A percentile compares a stretch with the other conserved stretches of the same genome.
These are phyloP conservation scores for Oscheius myriophilus DNA, from an alignment of 2,888 invertebrate species.

Conservation along the genomic window DNA sequence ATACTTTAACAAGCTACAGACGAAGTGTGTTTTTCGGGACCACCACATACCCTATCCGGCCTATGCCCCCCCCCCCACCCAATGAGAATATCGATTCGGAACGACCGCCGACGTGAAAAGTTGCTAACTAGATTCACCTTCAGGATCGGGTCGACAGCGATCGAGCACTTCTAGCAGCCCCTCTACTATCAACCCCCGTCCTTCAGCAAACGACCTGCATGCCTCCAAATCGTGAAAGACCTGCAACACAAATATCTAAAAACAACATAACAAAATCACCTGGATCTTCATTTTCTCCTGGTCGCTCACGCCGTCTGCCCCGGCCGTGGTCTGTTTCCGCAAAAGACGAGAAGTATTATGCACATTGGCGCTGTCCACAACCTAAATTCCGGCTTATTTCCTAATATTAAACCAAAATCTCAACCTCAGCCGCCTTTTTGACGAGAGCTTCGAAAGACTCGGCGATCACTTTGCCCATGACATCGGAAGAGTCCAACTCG, in stretches of 20 bases:
- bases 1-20: too few relatives aligned
- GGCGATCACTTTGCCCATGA: slow-evolving; percentile 25
- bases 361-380: slow-evolving; percentile 63
- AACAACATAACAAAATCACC: slow-evolving; percentile 27
- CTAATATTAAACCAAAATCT: not conserved
- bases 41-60: too few relatives aligned
- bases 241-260: not conserved
- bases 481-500: slow-evolving; percentile 28
- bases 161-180: slow-evolving; percentile 4
- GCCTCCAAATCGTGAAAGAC: slow-evolving; percentile 20
- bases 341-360: slow-evolving; percentile 53
- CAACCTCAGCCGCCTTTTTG: slow-evolving; percentile 40
- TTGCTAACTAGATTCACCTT: not conserved
- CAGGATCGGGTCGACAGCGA: slow-evolving; percentile 5
- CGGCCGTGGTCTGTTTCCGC: slow-evolving; percentile 14
- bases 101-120: not conserved
- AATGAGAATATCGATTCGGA: too few relatives aligned
- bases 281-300: slow-evolving; percentile 66
- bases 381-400: slow-evolving; percentile 34
- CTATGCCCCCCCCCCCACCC: too few relatives aligned
- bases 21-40: too few relatives aligned
- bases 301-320: slow-evolving; percentile 52
- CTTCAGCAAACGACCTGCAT: not conserved
- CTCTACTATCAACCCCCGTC: not conserved
- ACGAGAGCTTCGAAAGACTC: slow-evolving; percentile 31